These are phyloP conservation scores for Macaria notata DNA, from an alignment of 2,888 invertebrate genomes.

Conservation along the genomic window DNA sequence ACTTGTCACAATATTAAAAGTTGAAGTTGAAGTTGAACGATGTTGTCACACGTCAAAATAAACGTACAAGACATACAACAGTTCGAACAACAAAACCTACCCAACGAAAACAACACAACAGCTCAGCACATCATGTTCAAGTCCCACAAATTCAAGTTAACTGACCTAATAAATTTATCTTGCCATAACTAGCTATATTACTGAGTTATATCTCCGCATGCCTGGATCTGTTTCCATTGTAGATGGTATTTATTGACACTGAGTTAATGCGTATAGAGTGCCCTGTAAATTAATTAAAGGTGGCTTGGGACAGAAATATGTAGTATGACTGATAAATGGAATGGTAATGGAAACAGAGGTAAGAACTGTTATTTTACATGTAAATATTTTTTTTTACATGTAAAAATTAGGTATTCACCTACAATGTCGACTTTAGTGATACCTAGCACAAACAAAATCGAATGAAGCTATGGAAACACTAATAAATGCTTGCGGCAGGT, in stretches of 20 bases:
- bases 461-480: no score
- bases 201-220: slow-evolving; percentile 59
- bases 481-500: no score
- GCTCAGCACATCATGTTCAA: slow-evolving; percentile 37
- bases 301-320: slow-evolving; percentile 2
- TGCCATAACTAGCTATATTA: slow-evolving; percentile 70
- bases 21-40: no score
- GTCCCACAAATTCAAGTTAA: slow-evolving; percentile 71
- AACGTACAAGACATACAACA: no score
- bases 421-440: no score
- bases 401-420: no score
- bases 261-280: slow-evolving; percentile 22
- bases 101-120: slow-evolving; percentile 28
- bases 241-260: slow-evolving; percentile 27
- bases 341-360: neutral
- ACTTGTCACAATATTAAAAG: no score
- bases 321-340: neutral
- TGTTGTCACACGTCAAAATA: no score
- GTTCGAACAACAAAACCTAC: slow-evolving; percentile 11
- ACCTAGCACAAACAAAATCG: no score
- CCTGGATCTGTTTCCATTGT: slow-evolving; percentile 50
- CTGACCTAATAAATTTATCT: slow-evolving; percentile 76
- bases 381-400: no score
- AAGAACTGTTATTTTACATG: no score
- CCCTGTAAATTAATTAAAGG: neutral